Percentiles rank a stretch among this genome's conserved stretches.
These are phyloP conservation scores for Pangasius macronema DNA, from an alignment of 2,797 vertebrate genomes.

Conservation along the genomic window DNA sequence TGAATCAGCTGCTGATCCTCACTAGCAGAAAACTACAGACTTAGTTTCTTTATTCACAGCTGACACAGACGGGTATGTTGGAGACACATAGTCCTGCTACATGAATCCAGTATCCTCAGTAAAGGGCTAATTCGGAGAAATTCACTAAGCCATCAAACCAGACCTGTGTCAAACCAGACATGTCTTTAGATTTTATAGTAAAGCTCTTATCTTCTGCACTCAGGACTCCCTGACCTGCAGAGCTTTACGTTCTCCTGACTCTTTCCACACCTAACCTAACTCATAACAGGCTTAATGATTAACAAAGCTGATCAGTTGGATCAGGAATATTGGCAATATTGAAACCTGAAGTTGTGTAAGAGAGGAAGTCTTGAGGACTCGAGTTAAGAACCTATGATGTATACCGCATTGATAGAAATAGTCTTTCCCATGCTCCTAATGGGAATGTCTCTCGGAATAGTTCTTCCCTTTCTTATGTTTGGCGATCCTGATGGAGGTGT, in stretches of 20 bases:
- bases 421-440: background rate
- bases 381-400: background rate
- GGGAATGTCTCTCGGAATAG: too few species aligned
- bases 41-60: background rate
- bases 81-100: background rate
- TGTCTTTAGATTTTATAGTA: background rate
- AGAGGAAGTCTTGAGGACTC: background rate
- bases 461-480: background rate
- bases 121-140: background rate
- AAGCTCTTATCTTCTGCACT: background rate
- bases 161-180: background rate
- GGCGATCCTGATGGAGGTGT: background rate
- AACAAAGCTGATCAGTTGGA: background rate
- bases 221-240: background rate
- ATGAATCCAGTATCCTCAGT: background rate
- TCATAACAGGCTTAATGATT: background rate
- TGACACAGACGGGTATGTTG: background rate
- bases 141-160: background rate
- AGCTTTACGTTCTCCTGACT: background rate
- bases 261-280: background rate
- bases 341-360: background rate
- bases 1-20: slow-evolving; percentile 50
- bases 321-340: background rate
- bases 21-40: background rate
- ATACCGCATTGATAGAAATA: background rate